These are phyloP conservation scores for Athripsodes cinereus DNA, from an alignment of 2,888 invertebrate species.

Conservation along the genomic window DNA sequence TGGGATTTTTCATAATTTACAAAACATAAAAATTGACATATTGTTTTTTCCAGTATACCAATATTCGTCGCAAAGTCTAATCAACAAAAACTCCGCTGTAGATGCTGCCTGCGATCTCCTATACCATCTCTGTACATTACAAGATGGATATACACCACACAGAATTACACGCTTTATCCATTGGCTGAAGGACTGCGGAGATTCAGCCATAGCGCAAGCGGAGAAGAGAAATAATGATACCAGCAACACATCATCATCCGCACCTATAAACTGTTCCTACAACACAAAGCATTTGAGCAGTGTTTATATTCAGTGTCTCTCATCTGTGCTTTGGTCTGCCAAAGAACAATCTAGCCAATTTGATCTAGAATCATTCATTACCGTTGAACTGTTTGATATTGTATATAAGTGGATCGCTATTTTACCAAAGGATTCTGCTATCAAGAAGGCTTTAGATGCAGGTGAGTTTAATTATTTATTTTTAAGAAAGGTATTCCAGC, in stretches of 20 bases:
- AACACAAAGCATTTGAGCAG: conserved; percentile 35
- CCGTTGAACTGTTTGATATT: conserved; percentile 68
- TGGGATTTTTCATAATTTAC: no score
- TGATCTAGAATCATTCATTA: conserved; percentile 62
- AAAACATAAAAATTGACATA: no score
- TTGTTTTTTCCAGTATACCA: conserved; percentile 22
- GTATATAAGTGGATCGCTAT: conserved; percentile 71
- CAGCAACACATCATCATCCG: conserved; percentile 31
- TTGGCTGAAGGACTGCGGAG: conserved; percentile 63
- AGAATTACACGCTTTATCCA: conserved; percentile 61
- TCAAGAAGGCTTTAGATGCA: conserved; percentile 81
- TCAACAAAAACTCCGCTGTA: conserved; percentile 36
- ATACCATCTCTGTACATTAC: conserved; percentile 67
- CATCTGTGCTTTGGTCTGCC: conserved; percentile 64
- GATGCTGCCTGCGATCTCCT: conserved; percentile 70
- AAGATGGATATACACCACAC: conserved; percentile 48
- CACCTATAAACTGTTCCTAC: conserved; percentile 4
- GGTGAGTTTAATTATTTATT: conserved; percentile 33
- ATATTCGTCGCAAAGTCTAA: conserved; percentile 13
- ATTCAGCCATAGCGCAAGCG: conserved; percentile 37
- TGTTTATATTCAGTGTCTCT: conserved; percentile 67
- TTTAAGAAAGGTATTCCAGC: no score
- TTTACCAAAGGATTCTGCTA: conserved; percentile 61
- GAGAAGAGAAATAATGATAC: conserved; percentile 35
- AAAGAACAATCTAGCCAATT: conserved; percentile 57